These are phyloP conservation scores for Brenthis daphne DNA, from an alignment of 2,888 invertebrate species.

Conservation along the genomic window DNA sequence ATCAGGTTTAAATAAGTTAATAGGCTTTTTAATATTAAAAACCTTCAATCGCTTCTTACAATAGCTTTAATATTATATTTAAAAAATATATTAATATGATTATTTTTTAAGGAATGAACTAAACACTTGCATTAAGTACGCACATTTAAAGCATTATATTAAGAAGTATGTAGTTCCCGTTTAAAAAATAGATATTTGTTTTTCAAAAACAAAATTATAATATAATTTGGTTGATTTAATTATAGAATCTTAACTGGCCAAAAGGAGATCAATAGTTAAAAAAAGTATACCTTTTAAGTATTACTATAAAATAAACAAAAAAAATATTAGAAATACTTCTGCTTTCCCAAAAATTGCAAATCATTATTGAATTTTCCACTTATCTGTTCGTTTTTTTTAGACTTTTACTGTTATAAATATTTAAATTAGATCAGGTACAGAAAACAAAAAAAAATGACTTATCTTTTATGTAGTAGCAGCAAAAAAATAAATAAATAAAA, in stretches of 20 bases:
- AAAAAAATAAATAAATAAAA: too few relatives aligned
- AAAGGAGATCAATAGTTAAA: background rate
- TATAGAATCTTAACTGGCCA: background rate
- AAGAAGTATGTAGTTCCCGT: slow-evolving; percentile 12
- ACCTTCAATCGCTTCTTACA: background rate
- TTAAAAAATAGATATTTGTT: slow-evolving; percentile 16
- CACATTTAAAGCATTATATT: slow-evolving; percentile 8
- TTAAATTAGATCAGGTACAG: slow-evolving; percentile 10
- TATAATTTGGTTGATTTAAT: background rate
- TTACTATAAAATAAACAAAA: background rate
- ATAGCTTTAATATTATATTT: background rate
- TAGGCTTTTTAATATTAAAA: background rate
- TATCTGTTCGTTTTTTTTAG: too few relatives aligned
- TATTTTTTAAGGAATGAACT: slow-evolving; percentile 11
- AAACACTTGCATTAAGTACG: slow-evolving; percentile 22
- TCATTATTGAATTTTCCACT: too few relatives aligned
- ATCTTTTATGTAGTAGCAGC: too few relatives aligned
- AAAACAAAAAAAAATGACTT: background rate
- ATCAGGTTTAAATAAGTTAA: background rate
- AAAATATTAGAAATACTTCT: background rate
- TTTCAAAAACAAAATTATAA: background rate
- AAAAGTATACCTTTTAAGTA: background rate
- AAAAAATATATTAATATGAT: background rate
- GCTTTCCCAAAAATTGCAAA: too few relatives aligned
- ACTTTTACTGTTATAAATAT: background rate